phyloP scores from a whole-genome alignment of 2,113 vertebrate genomes.

The Bubalus kerabau region DNA sequence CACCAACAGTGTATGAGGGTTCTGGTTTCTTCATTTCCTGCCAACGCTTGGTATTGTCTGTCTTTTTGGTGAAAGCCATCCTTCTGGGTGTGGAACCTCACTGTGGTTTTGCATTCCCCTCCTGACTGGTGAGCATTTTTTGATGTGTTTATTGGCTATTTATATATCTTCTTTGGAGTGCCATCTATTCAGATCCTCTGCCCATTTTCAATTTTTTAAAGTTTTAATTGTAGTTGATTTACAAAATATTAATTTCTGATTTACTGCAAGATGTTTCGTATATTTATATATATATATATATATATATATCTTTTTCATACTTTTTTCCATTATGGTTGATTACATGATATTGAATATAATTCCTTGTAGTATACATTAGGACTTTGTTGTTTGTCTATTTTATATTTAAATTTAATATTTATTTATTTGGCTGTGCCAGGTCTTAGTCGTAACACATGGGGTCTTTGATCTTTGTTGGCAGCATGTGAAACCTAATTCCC shows the following conservation, averaged over 20 bases:
- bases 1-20: not conserved
- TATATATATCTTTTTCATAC: not conserved
- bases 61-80: not conserved
- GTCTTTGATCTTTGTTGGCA: not conserved
- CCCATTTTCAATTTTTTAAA: not conserved
- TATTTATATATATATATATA: not conserved
- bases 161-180: not conserved
- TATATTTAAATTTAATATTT: not conserved
- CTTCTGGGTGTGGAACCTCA: not conserved
- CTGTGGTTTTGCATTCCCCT: not conserved
- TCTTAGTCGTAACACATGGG: not conserved
- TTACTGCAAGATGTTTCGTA: not conserved
- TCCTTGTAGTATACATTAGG: not conserved
- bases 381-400: not conserved
- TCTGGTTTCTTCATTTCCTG: not conserved
- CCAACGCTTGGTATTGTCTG: not conserved
- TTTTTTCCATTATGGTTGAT: not conserved
- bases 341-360: not conserved
- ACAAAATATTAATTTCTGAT: not conserved
- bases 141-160: not conserved
- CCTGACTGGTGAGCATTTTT: not conserved
- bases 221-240: not conserved
- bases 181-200: not conserved
- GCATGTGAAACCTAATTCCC: not conserved
- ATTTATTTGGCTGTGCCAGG: not conserved